Conservation (phyloP, 2,888 invertebrate species). For the Diaprepes abbreviatus region DNA sequence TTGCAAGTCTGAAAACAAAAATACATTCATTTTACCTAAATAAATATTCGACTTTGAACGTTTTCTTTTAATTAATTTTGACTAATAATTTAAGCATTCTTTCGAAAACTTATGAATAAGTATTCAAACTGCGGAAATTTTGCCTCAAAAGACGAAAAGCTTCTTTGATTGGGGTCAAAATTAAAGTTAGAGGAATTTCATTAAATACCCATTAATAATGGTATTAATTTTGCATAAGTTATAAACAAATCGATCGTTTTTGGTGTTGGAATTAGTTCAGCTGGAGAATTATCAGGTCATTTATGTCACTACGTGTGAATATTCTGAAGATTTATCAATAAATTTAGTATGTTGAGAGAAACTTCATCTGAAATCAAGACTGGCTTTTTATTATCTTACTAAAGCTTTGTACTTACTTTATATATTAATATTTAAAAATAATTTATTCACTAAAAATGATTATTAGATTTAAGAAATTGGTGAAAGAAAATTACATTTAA, state of each 20-base stretch:
- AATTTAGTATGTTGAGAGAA: too few relatives aligned
- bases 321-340: neutral
- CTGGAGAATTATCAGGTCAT: neutral
- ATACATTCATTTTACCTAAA: neutral
- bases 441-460: too few relatives aligned
- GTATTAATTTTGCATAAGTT: constrained; percentile 1
- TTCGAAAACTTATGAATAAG: constrained; percentile 4
- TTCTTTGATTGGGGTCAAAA: constrained; percentile 10
- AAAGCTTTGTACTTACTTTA: too few relatives aligned
- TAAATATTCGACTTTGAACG: neutral
- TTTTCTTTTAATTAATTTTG: constrained; percentile 4
- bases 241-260: constrained; percentile 1
- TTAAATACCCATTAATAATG: constrained; percentile 7
- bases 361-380: too few relatives aligned
- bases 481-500: too few relatives aligned
- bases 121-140: neutral
- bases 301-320: neutral
- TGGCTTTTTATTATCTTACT: too few relatives aligned
- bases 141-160: constrained; percentile 4
- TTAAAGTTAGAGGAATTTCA: constrained; percentile 9
- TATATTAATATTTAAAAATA: too few relatives aligned
- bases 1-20: neutral
- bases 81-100: constrained; percentile 10
- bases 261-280: neutral
- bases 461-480: too few relatives aligned